Percentiles rank a stretch among this genome's conserved stretches.
Evolutionary conservation across 1,140 invertebrate genomes (phyloP).

Genomic region (Hypothenemus hampei): DNA sequence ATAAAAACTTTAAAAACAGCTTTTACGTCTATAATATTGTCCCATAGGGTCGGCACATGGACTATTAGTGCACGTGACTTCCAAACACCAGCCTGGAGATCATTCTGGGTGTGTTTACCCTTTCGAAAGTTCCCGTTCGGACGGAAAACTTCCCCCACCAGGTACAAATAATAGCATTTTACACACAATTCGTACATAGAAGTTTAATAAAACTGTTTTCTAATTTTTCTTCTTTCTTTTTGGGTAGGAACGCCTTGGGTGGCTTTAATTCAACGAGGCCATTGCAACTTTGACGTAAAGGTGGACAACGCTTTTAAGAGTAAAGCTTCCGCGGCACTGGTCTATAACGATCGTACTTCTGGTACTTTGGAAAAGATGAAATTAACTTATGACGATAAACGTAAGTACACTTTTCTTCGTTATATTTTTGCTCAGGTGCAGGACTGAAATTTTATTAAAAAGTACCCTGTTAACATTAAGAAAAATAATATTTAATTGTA

Average conservation of each 20-base stretch:
- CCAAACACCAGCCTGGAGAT: conserved; percentile 49
- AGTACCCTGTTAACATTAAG: no score
- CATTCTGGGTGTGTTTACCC: conserved; percentile 62
- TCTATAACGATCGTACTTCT: conserved; percentile 68
- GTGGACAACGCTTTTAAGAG: conserved; percentile 63
- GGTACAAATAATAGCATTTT: conserved; percentile 16
- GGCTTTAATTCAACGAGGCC: conserved; percentile 66
- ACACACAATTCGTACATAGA: not conserved
- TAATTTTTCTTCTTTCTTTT: not conserved
- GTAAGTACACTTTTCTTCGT: no score
- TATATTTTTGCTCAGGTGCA: no score
- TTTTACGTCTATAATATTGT: no score
- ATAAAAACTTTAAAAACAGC: no score
- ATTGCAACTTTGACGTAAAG: conserved; percentile 72
- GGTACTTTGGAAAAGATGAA: conserved; percentile 67
- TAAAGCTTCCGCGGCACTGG: conserved; percentile 66
- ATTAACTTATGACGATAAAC: conserved; percentile 53
- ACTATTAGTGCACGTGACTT: conserved; percentile 55
- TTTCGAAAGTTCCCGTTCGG: conserved; percentile 50
- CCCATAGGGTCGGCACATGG: conserved; percentile 51
- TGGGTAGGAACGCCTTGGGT: conserved; percentile 62
- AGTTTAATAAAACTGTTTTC: not conserved
- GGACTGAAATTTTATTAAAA: no score
- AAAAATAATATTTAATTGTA: no score
- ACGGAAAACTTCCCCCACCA: conserved; percentile 49